Percentiles rank a stretch among this genome's conserved stretches.
Evolutionary conservation across 2,113 vertebrate genomes (phyloP).

Genomic region (Sigmodon hispidus): DNA sequence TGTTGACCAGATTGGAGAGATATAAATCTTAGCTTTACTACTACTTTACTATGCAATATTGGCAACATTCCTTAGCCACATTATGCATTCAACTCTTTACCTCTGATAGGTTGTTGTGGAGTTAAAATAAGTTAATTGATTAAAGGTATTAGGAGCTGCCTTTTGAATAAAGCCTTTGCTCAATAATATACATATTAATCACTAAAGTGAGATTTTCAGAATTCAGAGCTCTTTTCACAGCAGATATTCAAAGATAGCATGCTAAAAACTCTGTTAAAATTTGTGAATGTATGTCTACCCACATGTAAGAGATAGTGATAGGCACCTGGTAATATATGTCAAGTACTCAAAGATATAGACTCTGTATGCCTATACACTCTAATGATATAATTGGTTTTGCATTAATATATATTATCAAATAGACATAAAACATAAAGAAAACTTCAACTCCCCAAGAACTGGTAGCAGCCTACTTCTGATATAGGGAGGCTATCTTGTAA

Average conservation of each 20-base stretch:
- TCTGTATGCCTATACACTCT: fast-evolving
- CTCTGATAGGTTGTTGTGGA: not conserved
- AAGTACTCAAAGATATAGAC: not conserved
- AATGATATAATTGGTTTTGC: not conserved
- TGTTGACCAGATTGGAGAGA: not conserved
- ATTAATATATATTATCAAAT: not conserved
- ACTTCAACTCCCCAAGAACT: not conserved
- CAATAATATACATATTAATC: not conserved
- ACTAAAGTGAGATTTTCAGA: not conserved
- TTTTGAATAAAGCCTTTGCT: not conserved
- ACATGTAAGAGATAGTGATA: not conserved
- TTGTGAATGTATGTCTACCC: not conserved
- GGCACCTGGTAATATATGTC: not conserved
- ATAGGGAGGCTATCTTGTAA: not conserved
- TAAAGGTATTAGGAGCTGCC: not conserved
- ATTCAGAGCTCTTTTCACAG: not conserved
- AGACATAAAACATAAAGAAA: not conserved
- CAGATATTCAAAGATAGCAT: not conserved
- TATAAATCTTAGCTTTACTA: not conserved
- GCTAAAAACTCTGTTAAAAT: not conserved
- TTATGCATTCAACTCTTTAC: not conserved
- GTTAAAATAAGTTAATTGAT: not conserved
- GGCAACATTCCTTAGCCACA: not conserved
- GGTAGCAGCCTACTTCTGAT: not conserved
- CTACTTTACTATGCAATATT: not conserved